Evolutionary conservation across 2,113 vertebrate genomes (phyloP).

Genomic region (Coreoperca whiteheadi): DNA sequence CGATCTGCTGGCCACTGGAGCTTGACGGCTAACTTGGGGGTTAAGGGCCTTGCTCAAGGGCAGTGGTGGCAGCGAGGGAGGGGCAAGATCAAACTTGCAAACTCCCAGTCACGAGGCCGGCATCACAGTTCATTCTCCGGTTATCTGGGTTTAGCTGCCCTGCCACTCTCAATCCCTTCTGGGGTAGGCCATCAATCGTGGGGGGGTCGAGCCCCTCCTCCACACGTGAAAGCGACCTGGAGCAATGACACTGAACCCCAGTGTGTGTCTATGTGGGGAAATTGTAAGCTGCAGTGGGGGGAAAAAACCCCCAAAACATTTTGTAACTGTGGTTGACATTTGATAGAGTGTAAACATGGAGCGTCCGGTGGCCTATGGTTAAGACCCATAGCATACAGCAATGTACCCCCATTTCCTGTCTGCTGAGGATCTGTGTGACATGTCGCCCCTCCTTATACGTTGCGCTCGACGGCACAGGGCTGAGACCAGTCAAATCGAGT

Average conservation of each 20-base stretch:
- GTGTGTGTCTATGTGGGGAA: background rate
- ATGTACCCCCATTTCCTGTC: too few relatives aligned
- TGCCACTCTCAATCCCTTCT: background rate
- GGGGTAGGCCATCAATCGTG: background rate
- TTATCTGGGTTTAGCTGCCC: background rate
- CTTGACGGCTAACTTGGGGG: background rate
- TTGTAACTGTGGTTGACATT: too few relatives aligned
- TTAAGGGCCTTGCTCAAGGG: background rate
- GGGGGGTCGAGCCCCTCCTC: background rate
- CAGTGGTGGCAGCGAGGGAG: background rate
- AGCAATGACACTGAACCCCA: background rate
- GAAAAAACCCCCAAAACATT: too few relatives aligned
- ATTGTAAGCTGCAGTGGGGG: background rate
- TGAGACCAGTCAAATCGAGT: too few relatives aligned
- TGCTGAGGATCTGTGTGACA: too few relatives aligned
- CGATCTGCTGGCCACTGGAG: background rate
- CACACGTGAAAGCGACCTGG: background rate
- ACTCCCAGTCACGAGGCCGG: background rate
- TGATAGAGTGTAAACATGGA: too few relatives aligned
- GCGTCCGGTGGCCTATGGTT: too few relatives aligned
- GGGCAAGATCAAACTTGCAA: background rate
- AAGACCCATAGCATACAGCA: too few relatives aligned
- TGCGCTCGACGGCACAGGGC: too few relatives aligned
- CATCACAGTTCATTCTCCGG: background rate
- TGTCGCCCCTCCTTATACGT: too few relatives aligned